Percentiles rank a stretch among this genome's conserved stretches.
These are phyloP conservation scores for Chunga burmeisteri DNA, from an alignment of 2,113 vertebrate genomes.

Conservation along the genomic window DNA sequence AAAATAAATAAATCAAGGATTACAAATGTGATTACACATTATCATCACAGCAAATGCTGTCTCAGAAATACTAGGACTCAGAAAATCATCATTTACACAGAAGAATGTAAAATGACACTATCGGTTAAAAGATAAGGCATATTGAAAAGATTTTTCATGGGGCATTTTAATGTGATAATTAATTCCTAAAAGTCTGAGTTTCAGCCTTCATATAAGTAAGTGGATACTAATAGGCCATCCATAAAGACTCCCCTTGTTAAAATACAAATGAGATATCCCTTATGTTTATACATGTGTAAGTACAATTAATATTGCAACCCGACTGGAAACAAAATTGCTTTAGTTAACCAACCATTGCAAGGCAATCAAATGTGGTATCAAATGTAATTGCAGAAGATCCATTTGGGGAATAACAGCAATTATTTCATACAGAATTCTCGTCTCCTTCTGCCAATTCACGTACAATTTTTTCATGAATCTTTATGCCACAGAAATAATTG, in stretches of 20 bases:
- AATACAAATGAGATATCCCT: conserved; percentile 63
- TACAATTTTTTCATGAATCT: neutral
- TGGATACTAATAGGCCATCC: conserved; percentile 52
- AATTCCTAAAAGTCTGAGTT: conserved; percentile 33
- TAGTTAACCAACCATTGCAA: conserved; percentile 78
- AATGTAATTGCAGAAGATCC: conserved; percentile 69
- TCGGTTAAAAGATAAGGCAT: neutral
- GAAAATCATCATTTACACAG: neutral
- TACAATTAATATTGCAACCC: conserved; percentile 71
- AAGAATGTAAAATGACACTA: neutral
- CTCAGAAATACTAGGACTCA: neutral
- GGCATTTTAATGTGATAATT: conserved; percentile 28
- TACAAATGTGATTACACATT: neutral
- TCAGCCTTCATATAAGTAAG: conserved; percentile 29
- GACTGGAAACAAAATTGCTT: conserved; percentile 74
- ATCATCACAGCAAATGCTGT: neutral
- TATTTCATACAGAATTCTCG: conserved; percentile 59
- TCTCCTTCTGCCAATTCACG: neutral
- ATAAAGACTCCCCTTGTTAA: conserved; percentile 55
- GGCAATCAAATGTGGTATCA: conserved; percentile 71
- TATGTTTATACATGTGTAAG: conserved; percentile 74
- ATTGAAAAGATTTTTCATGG: neutral
- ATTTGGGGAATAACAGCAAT: conserved; percentile 69
- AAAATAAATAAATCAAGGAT: neutral
- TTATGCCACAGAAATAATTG: conserved; percentile 51